phyloP scores from a whole-genome alignment of 2,113 vertebrate genomes.

The Tretioscincus oriximinensis region DNA sequence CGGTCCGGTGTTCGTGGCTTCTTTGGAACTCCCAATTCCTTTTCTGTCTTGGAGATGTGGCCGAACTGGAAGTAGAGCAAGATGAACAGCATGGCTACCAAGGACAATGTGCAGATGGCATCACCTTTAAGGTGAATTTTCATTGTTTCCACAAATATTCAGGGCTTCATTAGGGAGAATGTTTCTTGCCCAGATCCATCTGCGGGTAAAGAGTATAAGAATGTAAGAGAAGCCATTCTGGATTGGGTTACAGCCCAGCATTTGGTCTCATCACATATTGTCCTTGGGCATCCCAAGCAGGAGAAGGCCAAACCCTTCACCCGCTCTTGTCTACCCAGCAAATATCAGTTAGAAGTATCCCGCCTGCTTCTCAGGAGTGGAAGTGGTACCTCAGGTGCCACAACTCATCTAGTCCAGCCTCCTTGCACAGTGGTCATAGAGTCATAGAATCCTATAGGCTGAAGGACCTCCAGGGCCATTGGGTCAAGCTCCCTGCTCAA shows the following conservation, averaged over 20 bases:
- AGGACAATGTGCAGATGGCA: slow-evolving; percentile 81
- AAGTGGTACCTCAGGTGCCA: too few relatives aligned
- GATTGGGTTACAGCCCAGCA: slow-evolving; percentile 1
- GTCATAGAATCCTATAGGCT: too few relatives aligned
- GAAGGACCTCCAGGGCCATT: too few relatives aligned
- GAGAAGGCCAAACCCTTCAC: too few relatives aligned
- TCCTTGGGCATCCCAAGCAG: too few relatives aligned
- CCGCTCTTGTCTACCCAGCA: too few relatives aligned
- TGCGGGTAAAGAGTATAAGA: slow-evolving; percentile 26
- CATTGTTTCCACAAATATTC: slow-evolving; percentile 64
- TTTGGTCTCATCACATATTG: too few relatives aligned
- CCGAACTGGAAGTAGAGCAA: slow-evolving; percentile 83
- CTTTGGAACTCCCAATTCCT: slow-evolving; percentile 25
- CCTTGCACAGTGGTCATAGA: too few relatives aligned
- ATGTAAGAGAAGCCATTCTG: rapidly evolving
- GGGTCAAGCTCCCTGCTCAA: too few relatives aligned
- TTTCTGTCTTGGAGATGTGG: slow-evolving; percentile 44
- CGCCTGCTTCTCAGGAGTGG: too few relatives aligned
- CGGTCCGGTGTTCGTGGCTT: background rate
- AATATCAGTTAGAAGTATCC: too few relatives aligned
- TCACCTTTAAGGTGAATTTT: slow-evolving; percentile 85
- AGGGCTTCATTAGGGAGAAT: slow-evolving; percentile 19
- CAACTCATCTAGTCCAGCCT: too few relatives aligned
- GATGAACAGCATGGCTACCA: slow-evolving; percentile 77
- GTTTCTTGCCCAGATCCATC: slow-evolving; percentile 49